These are phyloP conservation scores for Graptemys geographica DNA, from an alignment of 2,797 vertebrate genomes.

Conservation along the genomic window DNA sequence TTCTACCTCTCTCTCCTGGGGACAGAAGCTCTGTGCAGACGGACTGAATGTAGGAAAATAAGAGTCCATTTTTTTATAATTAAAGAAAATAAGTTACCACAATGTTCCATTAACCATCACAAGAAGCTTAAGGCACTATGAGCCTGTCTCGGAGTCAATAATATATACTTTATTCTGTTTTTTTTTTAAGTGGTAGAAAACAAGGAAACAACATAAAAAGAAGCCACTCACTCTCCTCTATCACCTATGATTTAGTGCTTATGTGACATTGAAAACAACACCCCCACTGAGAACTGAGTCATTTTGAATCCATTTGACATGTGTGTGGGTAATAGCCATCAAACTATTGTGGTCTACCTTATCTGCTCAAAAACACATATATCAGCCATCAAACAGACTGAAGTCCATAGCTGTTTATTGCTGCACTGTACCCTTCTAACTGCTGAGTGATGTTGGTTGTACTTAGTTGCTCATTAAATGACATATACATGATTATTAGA, in stretches of 20 bases:
- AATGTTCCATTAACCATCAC: background rate
- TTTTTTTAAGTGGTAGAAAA: background rate
- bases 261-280: background rate
- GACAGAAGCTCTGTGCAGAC: background rate
- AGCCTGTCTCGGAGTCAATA: background rate
- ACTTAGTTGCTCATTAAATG: slow-evolving; percentile 40
- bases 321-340: slow-evolving; percentile 15
- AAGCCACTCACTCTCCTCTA: background rate
- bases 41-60: background rate
- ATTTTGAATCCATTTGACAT: background rate
- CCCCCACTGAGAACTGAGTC: background rate
- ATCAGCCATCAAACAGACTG: slow-evolving; percentile 10
- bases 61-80: background rate
- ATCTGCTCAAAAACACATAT: slow-evolving; percentile 32
- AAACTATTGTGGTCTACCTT: background rate
- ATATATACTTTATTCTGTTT: background rate
- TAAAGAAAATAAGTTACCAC: background rate
- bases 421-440: slow-evolving; percentile 49
- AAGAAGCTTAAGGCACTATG: background rate
- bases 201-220: background rate
- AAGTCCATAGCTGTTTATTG: slow-evolving; percentile 45
- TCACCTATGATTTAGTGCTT: background rate
- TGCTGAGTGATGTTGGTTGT: slow-evolving; percentile 40
- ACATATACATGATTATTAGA: slow-evolving; percentile 10
- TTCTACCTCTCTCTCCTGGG: slow-evolving; percentile 11